Base-by-base conservation (phyloP, 1,140 invertebrate genomes). In the Conus betulinus region DNA sequence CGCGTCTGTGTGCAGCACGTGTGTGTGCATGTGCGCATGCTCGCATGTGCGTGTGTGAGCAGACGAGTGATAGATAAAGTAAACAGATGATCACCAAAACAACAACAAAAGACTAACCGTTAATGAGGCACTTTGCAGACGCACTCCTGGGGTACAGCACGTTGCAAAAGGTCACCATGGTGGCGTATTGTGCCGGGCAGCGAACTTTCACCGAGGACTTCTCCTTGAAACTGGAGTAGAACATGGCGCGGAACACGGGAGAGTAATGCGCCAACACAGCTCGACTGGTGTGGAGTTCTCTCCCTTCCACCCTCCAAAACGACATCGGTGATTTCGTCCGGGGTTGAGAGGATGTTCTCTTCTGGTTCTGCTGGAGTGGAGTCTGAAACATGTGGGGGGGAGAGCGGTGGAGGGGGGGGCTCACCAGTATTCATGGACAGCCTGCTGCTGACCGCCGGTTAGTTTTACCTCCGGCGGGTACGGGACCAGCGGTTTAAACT, bases 221-320 rank as follows among this genome's bases (percentile, higher is more conserved):
- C 39, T 81, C 79, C 39, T 52, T 81, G 79, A 63, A 63, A 11
- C 13, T 25, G 13, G 71, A 76, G 71, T n/a, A 81, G 79, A 81
- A 81, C 79, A 81, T 81, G 27, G 39, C 52, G 79, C 39, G 27
- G 23, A 81, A 81, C 79, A 81, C 79, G 79, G 79, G 79, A 81
- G 79, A 81, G 79, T 51, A 81, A 52, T 81, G 79, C 39, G 79
- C 79, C 27, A 81, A 10, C 39, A 81, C 79, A 15, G 25, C 79
- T 17, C 79, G 79, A 27, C 51, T 81, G 27, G 52, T 27, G 39
- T 81, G 39, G 79, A 81, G 79, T 81, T 81, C 79, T 81, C 23
- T 53, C 79, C 79, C 79, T 53, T 81, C 79, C 0, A 81, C 39
- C 39, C 39, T 51, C 79, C 15, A 81, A 27, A 17, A 52, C 23